A percentile compares a stretch with the other conserved stretches of the same genome.
These are phyloP conservation scores for Oceanodroma tethys DNA, from an alignment of 2,113 vertebrate genomes.

Conservation along the genomic window DNA sequence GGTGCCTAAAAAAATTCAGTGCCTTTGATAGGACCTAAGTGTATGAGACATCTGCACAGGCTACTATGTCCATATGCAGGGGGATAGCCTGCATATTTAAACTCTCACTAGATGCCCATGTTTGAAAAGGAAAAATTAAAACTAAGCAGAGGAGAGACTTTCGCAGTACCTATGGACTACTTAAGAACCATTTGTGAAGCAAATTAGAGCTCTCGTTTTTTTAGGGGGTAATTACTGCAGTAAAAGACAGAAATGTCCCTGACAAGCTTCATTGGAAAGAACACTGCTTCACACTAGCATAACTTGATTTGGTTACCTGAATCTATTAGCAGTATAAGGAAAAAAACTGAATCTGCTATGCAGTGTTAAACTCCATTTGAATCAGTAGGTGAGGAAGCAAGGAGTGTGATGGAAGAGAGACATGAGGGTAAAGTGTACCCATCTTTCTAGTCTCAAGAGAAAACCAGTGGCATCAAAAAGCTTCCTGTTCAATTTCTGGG, in stretches of 20 bases:
- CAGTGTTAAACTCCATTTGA: slow-evolving; percentile 47
- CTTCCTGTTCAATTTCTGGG: not conserved
- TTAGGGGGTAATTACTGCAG: not conserved
- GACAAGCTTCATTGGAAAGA: slow-evolving; percentile 43
- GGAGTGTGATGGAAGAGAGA: not conserved
- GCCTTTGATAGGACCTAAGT: not conserved
- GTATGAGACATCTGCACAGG: not conserved
- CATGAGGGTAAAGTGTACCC: not conserved
- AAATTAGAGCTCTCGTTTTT: not conserved
- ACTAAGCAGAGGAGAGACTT: not conserved
- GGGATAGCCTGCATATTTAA: not conserved
- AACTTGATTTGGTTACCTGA: slow-evolving; percentile 50
- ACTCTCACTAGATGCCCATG: not conserved
- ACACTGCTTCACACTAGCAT: slow-evolving; percentile 42
- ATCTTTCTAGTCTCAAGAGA: not conserved
- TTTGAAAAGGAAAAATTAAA: not conserved
- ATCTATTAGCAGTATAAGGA: not conserved
- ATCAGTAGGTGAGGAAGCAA: not conserved
- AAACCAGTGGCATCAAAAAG: not conserved
- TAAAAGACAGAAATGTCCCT: slow-evolving; percentile 26
- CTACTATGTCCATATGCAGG: not conserved
- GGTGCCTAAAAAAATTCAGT: not conserved
- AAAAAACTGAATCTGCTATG: not conserved
- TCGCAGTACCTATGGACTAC: not conserved
- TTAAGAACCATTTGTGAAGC: not conserved